A percentile compares a stretch with the other conserved stretches of the same genome.
phyloP scores from a whole-genome alignment of 2,888 invertebrate genomes.

The Caprella mutica region DNA sequence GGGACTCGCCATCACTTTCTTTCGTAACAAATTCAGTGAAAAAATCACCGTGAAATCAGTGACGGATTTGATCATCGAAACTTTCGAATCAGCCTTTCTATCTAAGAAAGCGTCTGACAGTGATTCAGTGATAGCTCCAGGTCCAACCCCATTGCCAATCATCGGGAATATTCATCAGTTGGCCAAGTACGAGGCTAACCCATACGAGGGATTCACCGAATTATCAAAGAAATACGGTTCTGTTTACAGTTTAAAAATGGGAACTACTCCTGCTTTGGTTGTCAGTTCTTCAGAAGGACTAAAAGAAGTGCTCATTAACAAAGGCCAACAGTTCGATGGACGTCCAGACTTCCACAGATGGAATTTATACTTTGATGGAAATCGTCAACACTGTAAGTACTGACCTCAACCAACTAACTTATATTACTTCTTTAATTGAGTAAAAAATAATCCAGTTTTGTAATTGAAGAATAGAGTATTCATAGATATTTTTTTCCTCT shows the following conservation, averaged over 20 bases:
- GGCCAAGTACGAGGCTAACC: slow-evolving; percentile 28
- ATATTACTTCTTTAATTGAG: not conserved
- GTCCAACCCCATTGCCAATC: slow-evolving; percentile 32
- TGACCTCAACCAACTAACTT: not conserved
- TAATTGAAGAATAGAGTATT: slow-evolving; percentile 3
- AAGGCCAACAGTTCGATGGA: slow-evolving; percentile 67
- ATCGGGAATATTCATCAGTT: slow-evolving; percentile 31
- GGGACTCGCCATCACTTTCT: not conserved
- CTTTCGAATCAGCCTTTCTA: not conserved
- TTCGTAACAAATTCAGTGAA: not conserved
- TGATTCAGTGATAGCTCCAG: slow-evolving; percentile 17
- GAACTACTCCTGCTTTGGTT: slow-evolving; percentile 23
- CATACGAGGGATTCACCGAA: slow-evolving; percentile 32
- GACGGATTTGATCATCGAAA: too few relatives aligned
- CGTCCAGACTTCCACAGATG: slow-evolving; percentile 69
- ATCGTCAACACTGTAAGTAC: slow-evolving; percentile 34
- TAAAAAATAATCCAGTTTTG: not conserved
- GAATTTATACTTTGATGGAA: slow-evolving; percentile 66
- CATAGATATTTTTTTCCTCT: slow-evolving; percentile 11
- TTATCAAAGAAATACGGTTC: slow-evolving; percentile 25
- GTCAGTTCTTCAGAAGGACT: slow-evolving; percentile 25
- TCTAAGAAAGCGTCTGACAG: not conserved
- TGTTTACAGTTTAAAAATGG: slow-evolving; percentile 30
- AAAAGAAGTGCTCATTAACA: slow-evolving; percentile 38
- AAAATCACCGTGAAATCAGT: not conserved